A percentile compares a stretch with the other conserved stretches of the same genome.
Evolutionary conservation across 2,113 vertebrate species (phyloP).

Genomic region (Salvelinus sp.): DNA sequence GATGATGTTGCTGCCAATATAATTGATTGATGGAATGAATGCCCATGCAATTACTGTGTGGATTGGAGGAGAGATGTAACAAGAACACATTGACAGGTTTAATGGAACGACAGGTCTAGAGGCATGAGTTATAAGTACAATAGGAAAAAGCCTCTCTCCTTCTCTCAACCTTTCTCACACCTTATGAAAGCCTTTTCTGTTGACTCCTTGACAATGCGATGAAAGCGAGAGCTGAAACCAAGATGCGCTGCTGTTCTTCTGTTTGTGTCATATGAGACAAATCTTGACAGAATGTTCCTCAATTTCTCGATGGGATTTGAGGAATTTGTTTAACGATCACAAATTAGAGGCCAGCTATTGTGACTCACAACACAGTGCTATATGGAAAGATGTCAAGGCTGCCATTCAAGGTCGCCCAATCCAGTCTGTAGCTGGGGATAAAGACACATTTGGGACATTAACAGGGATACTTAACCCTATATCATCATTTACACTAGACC

Average conservation of each 20-base stretch:
- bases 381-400: too few relatives aligned
- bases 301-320: conserved; percentile 13
- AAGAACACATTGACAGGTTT: conserved; percentile 38
- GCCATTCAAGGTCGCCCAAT: too few relatives aligned
- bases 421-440: too few relatives aligned
- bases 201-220: conserved; percentile 42
- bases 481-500: too few relatives aligned
- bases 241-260: conserved; percentile 44
- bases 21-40: too few relatives aligned
- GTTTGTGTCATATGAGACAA: conserved; percentile 35
- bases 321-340: conserved; percentile 29
- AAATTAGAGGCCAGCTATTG: background rate
- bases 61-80: conserved; percentile 24
- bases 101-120: conserved; percentile 33
- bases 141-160: background rate
- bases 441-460: too few relatives aligned
- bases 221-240: conserved; percentile 20
- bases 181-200: background rate
- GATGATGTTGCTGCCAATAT: background rate
- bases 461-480: too few relatives aligned
- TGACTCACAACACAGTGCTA: too few relatives aligned
- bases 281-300: conserved; percentile 49
- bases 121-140: background rate
- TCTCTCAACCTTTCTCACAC: background rate
- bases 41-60: conserved; percentile 11